A percentile compares a stretch with the other conserved stretches of the same genome.
phyloP scores from a whole-genome alignment of 64 coral and sea anemone genomes.

The Stylophora pistillata region DNA sequence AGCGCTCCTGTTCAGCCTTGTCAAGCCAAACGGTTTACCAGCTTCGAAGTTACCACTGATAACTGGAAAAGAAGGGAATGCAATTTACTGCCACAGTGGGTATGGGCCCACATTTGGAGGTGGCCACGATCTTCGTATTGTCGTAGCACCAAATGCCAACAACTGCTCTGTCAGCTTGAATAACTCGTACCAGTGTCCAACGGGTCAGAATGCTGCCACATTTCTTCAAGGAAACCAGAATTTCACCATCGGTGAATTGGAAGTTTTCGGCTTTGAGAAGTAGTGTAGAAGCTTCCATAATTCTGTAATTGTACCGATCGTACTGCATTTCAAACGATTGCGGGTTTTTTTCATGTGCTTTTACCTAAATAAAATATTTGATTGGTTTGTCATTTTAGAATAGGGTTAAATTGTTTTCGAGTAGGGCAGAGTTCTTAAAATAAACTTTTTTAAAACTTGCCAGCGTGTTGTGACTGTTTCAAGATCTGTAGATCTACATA shows the following conservation, averaged over 20 bases:
- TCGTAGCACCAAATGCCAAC: neutral
- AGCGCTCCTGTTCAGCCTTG: slow-evolving; percentile 48
- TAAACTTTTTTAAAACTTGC: no score
- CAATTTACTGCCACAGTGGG: slow-evolving; percentile 17
- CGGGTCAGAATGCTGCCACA: neutral
- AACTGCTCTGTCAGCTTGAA: neutral
- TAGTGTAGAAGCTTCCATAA: no score
- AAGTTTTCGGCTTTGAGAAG: slow-evolving; percentile 36
- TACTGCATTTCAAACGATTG: no score
- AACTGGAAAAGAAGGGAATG: neutral
- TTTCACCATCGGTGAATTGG: slow-evolving; percentile 17
- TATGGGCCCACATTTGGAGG: neutral
- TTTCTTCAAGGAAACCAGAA: slow-evolving; percentile 28
- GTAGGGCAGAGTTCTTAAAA: no score
- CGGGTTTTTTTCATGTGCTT: no score
- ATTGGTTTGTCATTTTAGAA: no score
- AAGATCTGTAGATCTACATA: no score
- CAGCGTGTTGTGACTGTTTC: no score
- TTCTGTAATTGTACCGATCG: no score
- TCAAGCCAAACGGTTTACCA: slow-evolving; percentile 39
- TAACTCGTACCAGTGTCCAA: slow-evolving; percentile 24
- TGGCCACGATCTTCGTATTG: slow-evolving; percentile 4
- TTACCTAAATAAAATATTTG: no score
- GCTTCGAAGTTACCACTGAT: slow-evolving; percentile 35
- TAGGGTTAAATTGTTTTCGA: no score